Conservation (phyloP, 2,797 vertebrate species). For the Epinephelus awoara region DNA sequence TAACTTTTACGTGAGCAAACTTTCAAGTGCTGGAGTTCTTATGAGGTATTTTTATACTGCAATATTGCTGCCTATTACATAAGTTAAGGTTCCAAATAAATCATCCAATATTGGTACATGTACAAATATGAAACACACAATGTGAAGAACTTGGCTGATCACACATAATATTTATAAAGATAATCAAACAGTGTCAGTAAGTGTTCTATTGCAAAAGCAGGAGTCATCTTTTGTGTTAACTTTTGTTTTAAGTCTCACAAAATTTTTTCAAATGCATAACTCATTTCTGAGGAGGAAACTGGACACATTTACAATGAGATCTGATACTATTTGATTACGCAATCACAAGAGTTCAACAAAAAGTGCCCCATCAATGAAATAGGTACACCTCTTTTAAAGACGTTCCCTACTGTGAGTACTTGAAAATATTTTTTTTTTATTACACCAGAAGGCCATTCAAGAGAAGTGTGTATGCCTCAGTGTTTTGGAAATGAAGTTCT, state of each 20-base stretch:
- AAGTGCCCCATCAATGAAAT: background rate
- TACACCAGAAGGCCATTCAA: background rate
- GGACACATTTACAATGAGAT: background rate
- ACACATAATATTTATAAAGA: background rate
- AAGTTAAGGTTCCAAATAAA: background rate
- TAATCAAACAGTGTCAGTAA: background rate
- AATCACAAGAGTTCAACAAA: background rate
- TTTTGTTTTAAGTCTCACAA: background rate
- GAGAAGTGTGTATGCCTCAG: background rate
- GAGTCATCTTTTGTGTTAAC: background rate
- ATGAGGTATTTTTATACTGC: background rate
- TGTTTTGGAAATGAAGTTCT: background rate
- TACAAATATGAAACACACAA: background rate
- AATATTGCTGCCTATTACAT: background rate
- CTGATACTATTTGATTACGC: background rate
- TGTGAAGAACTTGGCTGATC: background rate
- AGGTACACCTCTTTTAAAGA: background rate
- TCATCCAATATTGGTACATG: background rate
- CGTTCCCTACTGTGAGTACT: background rate
- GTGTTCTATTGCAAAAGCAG: background rate
- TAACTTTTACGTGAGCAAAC: slow-evolving; percentile 8
- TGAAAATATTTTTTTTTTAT: background rate
- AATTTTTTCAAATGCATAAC: background rate
- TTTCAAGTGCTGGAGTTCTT: background rate
- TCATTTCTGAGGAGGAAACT: background rate